phyloP scores from a whole-genome alignment of 23 tunicate genomes.

The Styela clava region DNA sequence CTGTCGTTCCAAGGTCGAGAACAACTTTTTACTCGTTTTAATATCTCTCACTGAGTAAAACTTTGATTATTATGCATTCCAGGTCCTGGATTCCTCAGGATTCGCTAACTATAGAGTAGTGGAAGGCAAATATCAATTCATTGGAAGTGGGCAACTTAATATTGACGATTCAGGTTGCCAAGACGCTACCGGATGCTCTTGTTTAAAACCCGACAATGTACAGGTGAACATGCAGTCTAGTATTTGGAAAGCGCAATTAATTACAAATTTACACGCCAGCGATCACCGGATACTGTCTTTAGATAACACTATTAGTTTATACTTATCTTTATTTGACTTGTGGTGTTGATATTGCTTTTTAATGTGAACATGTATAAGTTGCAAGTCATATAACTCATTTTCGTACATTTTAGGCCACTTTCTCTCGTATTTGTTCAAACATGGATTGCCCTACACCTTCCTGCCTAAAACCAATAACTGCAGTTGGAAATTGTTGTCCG shows the following conservation, averaged over 20 bases:
- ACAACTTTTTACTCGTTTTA: too few relatives aligned
- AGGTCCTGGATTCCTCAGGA: conserved; percentile 26
- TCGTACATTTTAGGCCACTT: conserved; percentile 21
- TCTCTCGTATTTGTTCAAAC: conserved; percentile 5
- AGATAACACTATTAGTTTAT: too few relatives aligned
- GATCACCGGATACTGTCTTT: too few relatives aligned
- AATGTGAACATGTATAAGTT: too few relatives aligned
- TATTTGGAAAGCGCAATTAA: not conserved
- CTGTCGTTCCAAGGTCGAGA: too few relatives aligned
- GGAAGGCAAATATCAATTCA: conserved; percentile 62
- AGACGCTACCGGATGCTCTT: conserved; percentile 70
- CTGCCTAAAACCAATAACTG: conserved; percentile 39
- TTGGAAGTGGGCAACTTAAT: conserved; percentile 39
- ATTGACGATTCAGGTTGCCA: conserved; percentile 18
- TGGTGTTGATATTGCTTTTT: too few relatives aligned
- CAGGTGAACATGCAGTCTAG: conserved; percentile 11
- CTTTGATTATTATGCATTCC: too few relatives aligned
- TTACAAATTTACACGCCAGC: too few relatives aligned
- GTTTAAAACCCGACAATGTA: conserved; percentile 26
- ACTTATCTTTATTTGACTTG: too few relatives aligned
- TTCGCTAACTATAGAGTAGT: conserved; percentile 44
- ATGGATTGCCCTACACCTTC: not conserved
- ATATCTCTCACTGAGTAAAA: too few relatives aligned
- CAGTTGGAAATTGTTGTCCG: conserved; percentile 59
- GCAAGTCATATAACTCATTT: too few relatives aligned